Conservation (phyloP, 1,140 invertebrate species). For the Pararge aegeria region DNA sequence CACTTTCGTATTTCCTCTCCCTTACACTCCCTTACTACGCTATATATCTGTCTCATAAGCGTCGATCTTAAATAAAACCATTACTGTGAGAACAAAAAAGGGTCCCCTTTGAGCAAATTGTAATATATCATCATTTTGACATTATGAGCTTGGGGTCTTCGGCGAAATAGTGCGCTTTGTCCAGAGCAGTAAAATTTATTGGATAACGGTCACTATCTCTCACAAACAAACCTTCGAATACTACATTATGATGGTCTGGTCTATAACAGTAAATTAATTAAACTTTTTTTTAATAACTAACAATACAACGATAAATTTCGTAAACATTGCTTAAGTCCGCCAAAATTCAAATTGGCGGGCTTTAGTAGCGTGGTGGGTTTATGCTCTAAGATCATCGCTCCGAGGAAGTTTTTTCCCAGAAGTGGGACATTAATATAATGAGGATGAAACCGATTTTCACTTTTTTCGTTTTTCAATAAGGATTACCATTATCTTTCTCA, state of each 20-base stretch:
- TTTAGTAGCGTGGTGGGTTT: too few relatives aligned
- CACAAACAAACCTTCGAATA: constrained; percentile 10
- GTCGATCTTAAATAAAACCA: constrained; percentile 75
- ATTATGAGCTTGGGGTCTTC: constrained; percentile 66
- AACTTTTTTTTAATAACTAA: too few relatives aligned
- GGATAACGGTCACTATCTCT: constrained; percentile 53
- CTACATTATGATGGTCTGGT: constrained; percentile 3
- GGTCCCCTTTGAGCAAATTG: constrained; percentile 77
- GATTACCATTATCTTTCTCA: too few relatives aligned
- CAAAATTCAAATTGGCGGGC: too few relatives aligned
- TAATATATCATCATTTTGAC: constrained; percentile 78
- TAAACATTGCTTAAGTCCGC: too few relatives aligned
- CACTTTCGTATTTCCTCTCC: constrained; percentile 43
- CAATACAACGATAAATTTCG: too few relatives aligned
- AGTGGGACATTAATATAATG: too few relatives aligned
- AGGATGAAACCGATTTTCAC: too few relatives aligned
- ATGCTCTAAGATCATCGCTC: too few relatives aligned
- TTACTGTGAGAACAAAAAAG: constrained; percentile 78
- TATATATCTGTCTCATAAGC: constrained; percentile 39
- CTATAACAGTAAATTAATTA: too few relatives aligned
- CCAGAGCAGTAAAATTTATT: constrained; percentile 65
- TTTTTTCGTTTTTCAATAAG: too few relatives aligned
- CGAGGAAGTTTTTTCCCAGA: too few relatives aligned
- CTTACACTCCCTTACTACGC: constrained; percentile 21
- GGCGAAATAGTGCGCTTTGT: constrained; percentile 58